These are phyloP conservation scores for Bos taurus DNA, from an alignment of 2,113 vertebrate genomes.

Conservation along the genomic window DNA sequence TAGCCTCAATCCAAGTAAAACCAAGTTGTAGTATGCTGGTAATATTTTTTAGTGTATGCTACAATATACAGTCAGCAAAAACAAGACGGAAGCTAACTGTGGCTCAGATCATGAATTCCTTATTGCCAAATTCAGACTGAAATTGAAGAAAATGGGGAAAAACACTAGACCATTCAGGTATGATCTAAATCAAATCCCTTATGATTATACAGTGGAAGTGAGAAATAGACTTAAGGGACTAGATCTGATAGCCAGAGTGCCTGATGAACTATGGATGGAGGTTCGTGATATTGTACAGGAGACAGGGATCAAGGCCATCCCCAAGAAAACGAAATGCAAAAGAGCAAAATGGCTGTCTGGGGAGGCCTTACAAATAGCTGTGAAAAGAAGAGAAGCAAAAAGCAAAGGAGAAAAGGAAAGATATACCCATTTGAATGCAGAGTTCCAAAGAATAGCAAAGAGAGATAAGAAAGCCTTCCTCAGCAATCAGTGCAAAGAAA, in stretches of 20 bases:
- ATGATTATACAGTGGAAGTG: background rate
- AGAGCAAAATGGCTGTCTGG: background rate
- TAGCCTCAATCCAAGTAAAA: background rate
- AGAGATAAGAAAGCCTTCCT: background rate
- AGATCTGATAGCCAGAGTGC: background rate
- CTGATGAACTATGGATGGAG: background rate
- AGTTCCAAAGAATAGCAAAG: background rate
- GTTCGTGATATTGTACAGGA: fast-evolving
- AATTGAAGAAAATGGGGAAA: background rate
- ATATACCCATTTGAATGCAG: background rate
- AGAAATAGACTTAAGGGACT: background rate
- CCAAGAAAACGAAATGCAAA: background rate
- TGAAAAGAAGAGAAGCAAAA: background rate
- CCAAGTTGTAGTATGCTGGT: background rate
- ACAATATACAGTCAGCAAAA: background rate
- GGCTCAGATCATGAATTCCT: background rate
- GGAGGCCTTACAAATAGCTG: background rate
- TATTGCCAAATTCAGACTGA: background rate
- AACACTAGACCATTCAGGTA: background rate
- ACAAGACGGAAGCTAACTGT: background rate
- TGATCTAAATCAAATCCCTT: background rate
- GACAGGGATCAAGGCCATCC: background rate
- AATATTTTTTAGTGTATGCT: background rate
- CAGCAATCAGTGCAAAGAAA: background rate
- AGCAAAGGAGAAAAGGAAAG: background rate